Evolutionary conservation across 23 tunicate genomes (phyloP).

Genomic region (Aplidium turbinatum): DNA sequence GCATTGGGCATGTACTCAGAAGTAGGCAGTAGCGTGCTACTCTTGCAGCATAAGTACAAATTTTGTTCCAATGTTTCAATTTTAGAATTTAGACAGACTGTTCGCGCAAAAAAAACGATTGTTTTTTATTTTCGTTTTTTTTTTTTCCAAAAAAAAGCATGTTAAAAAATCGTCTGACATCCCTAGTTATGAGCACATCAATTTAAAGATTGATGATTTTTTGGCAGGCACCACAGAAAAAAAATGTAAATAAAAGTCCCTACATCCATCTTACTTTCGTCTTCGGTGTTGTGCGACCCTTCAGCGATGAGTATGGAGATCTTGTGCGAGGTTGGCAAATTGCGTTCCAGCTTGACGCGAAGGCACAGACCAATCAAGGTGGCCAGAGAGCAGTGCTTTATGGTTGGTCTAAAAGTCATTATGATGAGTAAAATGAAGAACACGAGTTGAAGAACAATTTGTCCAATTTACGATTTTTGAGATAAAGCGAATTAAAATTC

Average conservation of each 20-base stretch:
- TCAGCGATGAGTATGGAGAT: conserved; percentile 61
- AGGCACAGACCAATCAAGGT: conserved; percentile 90
- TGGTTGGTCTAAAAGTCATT: conserved; percentile 67
- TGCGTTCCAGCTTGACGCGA: conserved; percentile 72
- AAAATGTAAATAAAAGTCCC: neutral
- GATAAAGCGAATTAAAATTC: neutral
- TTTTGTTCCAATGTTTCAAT: no score
- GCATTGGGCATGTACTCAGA: no score
- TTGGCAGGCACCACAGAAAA: neutral
- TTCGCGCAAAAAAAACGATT: no score
- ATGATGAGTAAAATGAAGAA: neutral
- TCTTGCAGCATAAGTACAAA: no score
- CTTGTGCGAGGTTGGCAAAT: conserved; percentile 74
- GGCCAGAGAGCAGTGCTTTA: conserved; percentile 95
- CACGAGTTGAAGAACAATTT: neutral
- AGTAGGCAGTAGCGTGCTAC: no score
- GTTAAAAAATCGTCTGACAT: neutral
- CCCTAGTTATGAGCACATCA: neutral
- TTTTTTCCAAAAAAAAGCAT: no score
- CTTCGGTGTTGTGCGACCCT: conserved; percentile 90
- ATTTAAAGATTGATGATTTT: neutral
- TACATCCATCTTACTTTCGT: conserved; percentile 50
- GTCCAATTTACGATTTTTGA: neutral
- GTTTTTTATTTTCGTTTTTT: no score
- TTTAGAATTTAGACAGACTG: no score